Percentiles rank a stretch among this genome's conserved stretches.
These are phyloP conservation scores for Venustaconcha ellipsiformis DNA, from an alignment of 1,140 invertebrate species.

Conservation along the genomic window DNA sequence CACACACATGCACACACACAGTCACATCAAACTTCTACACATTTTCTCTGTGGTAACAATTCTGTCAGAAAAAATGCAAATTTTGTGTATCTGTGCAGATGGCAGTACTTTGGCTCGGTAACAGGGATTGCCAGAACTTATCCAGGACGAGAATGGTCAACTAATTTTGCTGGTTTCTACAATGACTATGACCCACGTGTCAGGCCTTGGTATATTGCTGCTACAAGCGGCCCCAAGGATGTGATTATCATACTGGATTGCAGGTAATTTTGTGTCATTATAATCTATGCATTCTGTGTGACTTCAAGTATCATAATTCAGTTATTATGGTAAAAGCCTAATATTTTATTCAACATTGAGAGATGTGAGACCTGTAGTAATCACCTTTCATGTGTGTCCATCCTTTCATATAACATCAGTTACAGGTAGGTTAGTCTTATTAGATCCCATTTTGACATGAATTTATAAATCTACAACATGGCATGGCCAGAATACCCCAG, in stretches of 20 bases:
- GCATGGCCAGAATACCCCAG: too few relatives aligned
- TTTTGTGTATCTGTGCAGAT: slow-evolving; percentile 50
- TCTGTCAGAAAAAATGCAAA: neutral
- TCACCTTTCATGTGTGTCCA: too few relatives aligned
- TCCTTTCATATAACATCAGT: too few relatives aligned
- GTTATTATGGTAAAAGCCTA: too few relatives aligned
- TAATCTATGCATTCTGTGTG: neutral
- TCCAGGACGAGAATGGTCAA: slow-evolving; percentile 70
- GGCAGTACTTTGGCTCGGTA: slow-evolving; percentile 71
- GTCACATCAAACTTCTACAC: too few relatives aligned
- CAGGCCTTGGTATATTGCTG: slow-evolving; percentile 70
- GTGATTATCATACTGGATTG: slow-evolving; percentile 70
- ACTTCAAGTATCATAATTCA: neutral
- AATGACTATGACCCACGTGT: slow-evolving; percentile 70
- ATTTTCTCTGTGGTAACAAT: too few relatives aligned
- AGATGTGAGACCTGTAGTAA: too few relatives aligned
- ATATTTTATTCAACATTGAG: too few relatives aligned
- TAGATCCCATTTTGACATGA: too few relatives aligned
- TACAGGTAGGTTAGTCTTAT: too few relatives aligned
- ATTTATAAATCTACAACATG: too few relatives aligned
- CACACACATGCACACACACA: too few relatives aligned
- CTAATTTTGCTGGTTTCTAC: slow-evolving; percentile 71
- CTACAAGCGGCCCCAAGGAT: slow-evolving; percentile 71
- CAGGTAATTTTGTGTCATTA: slow-evolving; percentile 51
- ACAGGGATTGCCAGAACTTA: slow-evolving; percentile 67